phyloP scores from a whole-genome alignment of 2,888 invertebrate species.

The Dryomyza anilis region DNA sequence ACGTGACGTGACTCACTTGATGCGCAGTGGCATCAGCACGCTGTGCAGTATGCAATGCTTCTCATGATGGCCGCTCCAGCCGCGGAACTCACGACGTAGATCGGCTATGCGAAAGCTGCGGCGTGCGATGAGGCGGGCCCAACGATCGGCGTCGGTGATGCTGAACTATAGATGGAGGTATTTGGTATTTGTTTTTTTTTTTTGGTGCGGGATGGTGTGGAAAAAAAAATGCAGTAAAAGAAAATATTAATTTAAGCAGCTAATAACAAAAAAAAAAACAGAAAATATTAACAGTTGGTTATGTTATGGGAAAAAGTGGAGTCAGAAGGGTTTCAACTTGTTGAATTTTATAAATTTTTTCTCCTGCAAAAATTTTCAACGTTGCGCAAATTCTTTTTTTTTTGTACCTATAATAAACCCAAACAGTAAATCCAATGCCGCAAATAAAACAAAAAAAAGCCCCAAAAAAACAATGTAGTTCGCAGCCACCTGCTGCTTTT shows the following conservation, averaged over 20 bases:
- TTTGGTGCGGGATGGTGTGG: constrained; percentile 25
- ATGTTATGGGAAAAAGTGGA: too few species aligned
- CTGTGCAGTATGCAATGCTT: constrained; percentile 59
- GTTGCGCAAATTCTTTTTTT: too few species aligned
- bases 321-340: too few species aligned
- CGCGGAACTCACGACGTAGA: constrained; percentile 55
- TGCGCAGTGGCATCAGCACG: constrained; percentile 53
- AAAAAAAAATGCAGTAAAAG: constrained; percentile 41
- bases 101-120: constrained; percentile 53
- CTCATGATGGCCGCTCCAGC: constrained; percentile 60
- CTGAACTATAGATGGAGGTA: constrained; percentile 44
- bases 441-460: too few species aligned
- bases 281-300: constrained; percentile 17
- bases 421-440: too few species aligned
- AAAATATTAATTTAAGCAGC: constrained; percentile 8
- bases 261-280: constrained; percentile 1
- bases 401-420: too few species aligned
- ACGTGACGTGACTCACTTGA: too few species aligned
- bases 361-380: too few species aligned
- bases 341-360: too few species aligned
- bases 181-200: constrained; percentile 3
- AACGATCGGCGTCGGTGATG: constrained; percentile 55
- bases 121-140: constrained; percentile 55
- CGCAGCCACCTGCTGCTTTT: too few species aligned
- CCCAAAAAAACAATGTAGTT: too few species aligned